phyloP scores from a whole-genome alignment of 1,140 invertebrate genomes.

The Bradysia coprophila region DNA sequence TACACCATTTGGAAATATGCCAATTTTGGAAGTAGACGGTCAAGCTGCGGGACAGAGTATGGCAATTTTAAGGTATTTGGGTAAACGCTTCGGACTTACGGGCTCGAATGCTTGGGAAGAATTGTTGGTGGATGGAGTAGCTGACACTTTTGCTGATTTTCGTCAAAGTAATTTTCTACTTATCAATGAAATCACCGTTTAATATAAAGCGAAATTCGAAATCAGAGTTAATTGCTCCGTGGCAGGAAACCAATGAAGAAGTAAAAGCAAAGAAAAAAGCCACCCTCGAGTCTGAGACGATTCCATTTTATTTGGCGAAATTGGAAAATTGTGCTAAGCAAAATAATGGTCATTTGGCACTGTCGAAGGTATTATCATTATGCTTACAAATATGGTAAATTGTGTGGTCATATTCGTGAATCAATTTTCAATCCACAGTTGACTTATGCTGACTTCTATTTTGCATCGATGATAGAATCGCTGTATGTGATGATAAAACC shows the following conservation, averaged over 20 bases:
- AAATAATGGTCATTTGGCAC: constrained; percentile 34
- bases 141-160: constrained; percentile 38
- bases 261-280: constrained; percentile 27
- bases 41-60: constrained; percentile 43
- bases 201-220: constrained; percentile 8
- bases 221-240: constrained; percentile 28
- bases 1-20: constrained; percentile 55
- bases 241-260: constrained; percentile 27
- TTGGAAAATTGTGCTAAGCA: constrained; percentile 32
- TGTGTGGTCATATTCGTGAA: constrained; percentile 2
- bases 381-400: neutral
- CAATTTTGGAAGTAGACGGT: constrained; percentile 52
- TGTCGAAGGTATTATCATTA: constrained; percentile 24
- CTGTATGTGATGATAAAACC: constrained; percentile 31
- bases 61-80: constrained; percentile 53
- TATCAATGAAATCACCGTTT: neutral
- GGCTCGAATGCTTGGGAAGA: constrained; percentile 45
- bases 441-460: constrained; percentile 43
- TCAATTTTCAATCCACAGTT: constrained; percentile 23
- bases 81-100: constrained; percentile 39
- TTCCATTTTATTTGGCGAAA: constrained; percentile 36
- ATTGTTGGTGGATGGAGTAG: constrained; percentile 38
- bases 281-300: constrained; percentile 26
- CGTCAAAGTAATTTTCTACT: constrained; percentile 21
- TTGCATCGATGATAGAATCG: constrained; percentile 38